Percentiles rank a stretch among this genome's conserved stretches.
phyloP scores from a whole-genome alignment of 2,888 invertebrate genomes.

The Hetaerina titia region DNA sequence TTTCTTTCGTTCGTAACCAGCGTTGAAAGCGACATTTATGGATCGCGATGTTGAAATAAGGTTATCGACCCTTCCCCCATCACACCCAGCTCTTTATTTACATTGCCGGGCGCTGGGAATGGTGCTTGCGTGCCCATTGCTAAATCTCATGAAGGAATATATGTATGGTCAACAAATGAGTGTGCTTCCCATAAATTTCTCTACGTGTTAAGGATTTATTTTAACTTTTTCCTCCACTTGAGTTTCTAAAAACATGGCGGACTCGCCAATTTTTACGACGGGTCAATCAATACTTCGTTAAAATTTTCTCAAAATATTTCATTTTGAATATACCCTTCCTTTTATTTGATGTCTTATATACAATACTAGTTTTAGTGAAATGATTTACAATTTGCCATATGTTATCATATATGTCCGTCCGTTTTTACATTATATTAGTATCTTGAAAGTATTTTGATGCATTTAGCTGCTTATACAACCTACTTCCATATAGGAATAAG shows the following conservation, averaged over 20 bases:
- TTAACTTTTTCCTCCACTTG: background rate
- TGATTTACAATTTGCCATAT: too few species aligned
- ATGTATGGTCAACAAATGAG: background rate
- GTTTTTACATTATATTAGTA: too few species aligned
- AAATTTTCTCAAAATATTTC: background rate
- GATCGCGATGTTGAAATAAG: background rate
- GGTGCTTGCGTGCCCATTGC: background rate
- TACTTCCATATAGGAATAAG: too few species aligned
- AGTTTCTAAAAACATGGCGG: background rate
- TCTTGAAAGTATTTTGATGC: too few species aligned
- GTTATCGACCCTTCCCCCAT: background rate
- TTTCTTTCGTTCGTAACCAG: background rate
- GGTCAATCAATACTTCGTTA: background rate
- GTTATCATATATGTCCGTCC: too few species aligned
- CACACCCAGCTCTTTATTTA: background rate
- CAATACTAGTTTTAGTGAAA: too few species aligned
- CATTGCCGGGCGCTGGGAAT: background rate
- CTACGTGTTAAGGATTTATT: background rate
- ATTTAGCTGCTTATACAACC: too few species aligned
- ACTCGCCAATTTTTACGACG: background rate
- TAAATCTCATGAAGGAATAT: background rate
- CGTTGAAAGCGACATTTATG: conserved; percentile 2
- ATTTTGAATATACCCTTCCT: too few species aligned
- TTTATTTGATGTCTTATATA: too few species aligned
- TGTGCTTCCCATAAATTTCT: background rate